phyloP scores from a whole-genome alignment of 2,797 vertebrate species.

The Chiroxiphia lanceolata region DNA sequence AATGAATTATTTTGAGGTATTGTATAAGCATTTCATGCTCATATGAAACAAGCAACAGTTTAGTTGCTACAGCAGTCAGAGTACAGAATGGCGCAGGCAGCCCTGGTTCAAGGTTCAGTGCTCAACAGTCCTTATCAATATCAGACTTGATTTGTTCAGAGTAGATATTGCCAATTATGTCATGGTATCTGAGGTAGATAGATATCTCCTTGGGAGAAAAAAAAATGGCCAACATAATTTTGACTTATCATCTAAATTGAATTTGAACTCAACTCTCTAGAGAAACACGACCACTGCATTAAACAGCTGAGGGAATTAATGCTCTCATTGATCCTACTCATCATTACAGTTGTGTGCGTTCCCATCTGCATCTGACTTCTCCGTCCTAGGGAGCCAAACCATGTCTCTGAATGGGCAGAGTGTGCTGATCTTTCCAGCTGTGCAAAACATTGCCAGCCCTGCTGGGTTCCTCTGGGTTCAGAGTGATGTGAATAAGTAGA shows the following conservation, averaged over 20 bases:
- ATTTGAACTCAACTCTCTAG: conserved; percentile 41
- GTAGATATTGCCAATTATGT: conserved; percentile 43
- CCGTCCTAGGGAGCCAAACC: neutral
- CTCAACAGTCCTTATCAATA: neutral
- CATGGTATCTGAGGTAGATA: neutral
- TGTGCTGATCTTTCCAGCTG: neutral
- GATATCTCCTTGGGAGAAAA: neutral
- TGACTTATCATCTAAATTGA: conserved; percentile 48
- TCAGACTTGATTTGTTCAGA: neutral
- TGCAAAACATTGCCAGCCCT: neutral
- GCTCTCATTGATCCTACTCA: conserved; percentile 1
- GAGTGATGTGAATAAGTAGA: neutral
- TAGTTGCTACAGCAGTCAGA: neutral
- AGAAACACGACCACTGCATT: conserved; percentile 49
- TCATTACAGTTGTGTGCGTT: neutral
- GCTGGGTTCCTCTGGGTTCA: neutral
- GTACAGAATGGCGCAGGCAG: neutral
- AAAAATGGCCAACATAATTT: conserved; percentile 8
- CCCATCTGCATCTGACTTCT: neutral
- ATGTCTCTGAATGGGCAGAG: neutral
- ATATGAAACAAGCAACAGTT: neutral
- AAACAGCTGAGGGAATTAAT: conserved; percentile 48
- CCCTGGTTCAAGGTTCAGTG: neutral
- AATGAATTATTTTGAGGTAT: neutral
- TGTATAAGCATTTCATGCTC: neutral